These are phyloP conservation scores for Macrochelys suwanniensis DNA, from an alignment of 2,797 vertebrate genomes.

Conservation along the genomic window DNA sequence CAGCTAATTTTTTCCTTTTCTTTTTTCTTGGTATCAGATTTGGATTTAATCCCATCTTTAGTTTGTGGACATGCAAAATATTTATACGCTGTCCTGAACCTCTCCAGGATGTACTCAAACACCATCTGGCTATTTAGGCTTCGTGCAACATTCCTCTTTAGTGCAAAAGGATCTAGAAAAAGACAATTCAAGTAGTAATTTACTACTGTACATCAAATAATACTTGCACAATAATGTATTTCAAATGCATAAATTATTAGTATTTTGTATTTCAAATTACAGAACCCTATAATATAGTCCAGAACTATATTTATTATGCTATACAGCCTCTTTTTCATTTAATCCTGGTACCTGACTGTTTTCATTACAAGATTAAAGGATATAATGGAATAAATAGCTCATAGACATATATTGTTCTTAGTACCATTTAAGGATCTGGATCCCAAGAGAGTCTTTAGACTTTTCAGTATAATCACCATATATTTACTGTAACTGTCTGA, in stretches of 20 bases:
- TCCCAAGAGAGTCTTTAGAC: background rate
- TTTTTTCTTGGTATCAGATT: constrained; percentile 80
- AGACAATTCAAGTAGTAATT: constrained; percentile 44
- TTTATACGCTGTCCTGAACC: constrained; percentile 94
- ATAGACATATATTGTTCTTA: background rate
- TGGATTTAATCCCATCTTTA: constrained; percentile 81
- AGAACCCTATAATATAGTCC: background rate
- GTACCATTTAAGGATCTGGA: background rate
- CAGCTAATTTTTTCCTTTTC: constrained; percentile 82
- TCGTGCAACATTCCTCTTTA: constrained; percentile 97
- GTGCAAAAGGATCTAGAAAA: constrained; percentile 92
- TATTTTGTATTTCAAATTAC: background rate
- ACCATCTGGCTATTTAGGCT: constrained; percentile 99
- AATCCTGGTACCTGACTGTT: background rate
- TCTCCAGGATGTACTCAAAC: constrained; percentile 97
- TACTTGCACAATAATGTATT: background rate
- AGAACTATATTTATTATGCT: background rate
- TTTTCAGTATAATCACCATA: constrained; percentile 34
- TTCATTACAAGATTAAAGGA: background rate
- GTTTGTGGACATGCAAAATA: constrained; percentile 97
- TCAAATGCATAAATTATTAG: constrained; percentile 30
- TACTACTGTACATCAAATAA: background rate
- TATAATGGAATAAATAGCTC: background rate
- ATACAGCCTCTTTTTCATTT: background rate
- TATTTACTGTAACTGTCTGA: accelerated